Evolutionary conservation across 2,797 vertebrate species (phyloP), one percentile per base, ranked within the genome.

Genomic region (Cossypha niveicapilla): DNA sequence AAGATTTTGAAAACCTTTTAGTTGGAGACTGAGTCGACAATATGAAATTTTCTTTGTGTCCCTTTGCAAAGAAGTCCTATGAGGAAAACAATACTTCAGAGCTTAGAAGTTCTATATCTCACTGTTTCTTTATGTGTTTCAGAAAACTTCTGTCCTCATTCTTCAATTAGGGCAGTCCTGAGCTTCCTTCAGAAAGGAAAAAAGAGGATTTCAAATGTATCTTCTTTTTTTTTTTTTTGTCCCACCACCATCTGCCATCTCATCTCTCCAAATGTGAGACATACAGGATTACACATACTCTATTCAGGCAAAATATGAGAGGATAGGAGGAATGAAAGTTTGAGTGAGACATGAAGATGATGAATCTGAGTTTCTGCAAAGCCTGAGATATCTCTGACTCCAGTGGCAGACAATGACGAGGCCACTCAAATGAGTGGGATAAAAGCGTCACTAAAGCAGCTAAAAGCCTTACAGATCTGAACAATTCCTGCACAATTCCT

Each of bases 1-100:
- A 94, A 89, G 25, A 42, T 81, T 92, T 77, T 78, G 11, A 90
- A 95, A 88, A 67, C 24, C 14, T 56, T 90, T 88, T 58, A 34
- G 47, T 28, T 82, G 35, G 17, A 30, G 28, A 61, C 13, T 80
- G 74, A 67, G 18, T 44, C 19, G 13, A n/a, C 28, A 72, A 62
- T 32, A 61, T 21, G 18, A 85, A 86, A 60, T 91, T 92, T 91
- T 75, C 30, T 80, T 94, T 27, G 7, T 28, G 18, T 54, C 81
- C n/a, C 47, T 75, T 86, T 66, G 28, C 19, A 71, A 57, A 88
- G 27, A 75, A 48, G 1, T 6, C 42, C 45, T 62, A 24, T 18
- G 13, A 41, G 24, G 24, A 81, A 90, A 94, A 72, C 30, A 87
- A 23, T 50, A 65, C 28, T 74, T 80, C 48, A 66, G 53, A 81